Conservation (phyloP, 2,888 invertebrate genomes). For the Toxonevra muliebris region DNA sequence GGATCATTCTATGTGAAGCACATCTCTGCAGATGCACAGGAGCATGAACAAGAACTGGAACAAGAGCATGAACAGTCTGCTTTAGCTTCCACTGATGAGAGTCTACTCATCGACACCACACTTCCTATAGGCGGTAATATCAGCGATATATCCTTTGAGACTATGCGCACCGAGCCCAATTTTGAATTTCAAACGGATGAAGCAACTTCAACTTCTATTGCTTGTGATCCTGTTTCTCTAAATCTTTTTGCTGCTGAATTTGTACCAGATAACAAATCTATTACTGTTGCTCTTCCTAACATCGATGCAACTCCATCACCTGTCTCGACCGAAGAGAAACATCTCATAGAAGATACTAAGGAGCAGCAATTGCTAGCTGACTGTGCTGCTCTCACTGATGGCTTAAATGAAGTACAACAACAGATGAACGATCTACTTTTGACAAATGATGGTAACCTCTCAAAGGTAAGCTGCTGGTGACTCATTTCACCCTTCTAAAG, state of each 20-base stretch:
- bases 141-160: slow-evolving; percentile 12
- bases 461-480: slow-evolving; percentile 41
- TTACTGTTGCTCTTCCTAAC: not conserved
- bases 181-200: slow-evolving; percentile 13
- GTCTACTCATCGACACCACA: slow-evolving; percentile 16
- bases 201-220: not conserved
- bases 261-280: slow-evolving; percentile 15
- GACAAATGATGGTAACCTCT: slow-evolving; percentile 40
- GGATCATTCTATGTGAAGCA: slow-evolving; percentile 54
- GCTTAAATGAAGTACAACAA: slow-evolving; percentile 26
- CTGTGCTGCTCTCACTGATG: not conserved
- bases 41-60: not conserved
- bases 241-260: slow-evolving; percentile 20
- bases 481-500: slow-evolving; percentile 1
- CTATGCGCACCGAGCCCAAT: slow-evolving; percentile 18
- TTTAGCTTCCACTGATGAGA: slow-evolving; percentile 9
- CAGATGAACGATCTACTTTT: slow-evolving; percentile 36
- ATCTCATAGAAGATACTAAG: slow-evolving; percentile 55
- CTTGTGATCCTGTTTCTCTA: slow-evolving; percentile 21
- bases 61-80: slow-evolving; percentile 2
- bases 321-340: slow-evolving; percentile 52
- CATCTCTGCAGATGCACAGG: slow-evolving; percentile 25
- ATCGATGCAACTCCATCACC: slow-evolving; percentile 46
- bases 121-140: slow-evolving; percentile 24
- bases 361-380: slow-evolving; percentile 40